Percentiles rank a stretch among this genome's conserved stretches.
Conservation (phyloP, 2,888 invertebrate genomes). For the Macrosoma leucophasiata region DNA sequence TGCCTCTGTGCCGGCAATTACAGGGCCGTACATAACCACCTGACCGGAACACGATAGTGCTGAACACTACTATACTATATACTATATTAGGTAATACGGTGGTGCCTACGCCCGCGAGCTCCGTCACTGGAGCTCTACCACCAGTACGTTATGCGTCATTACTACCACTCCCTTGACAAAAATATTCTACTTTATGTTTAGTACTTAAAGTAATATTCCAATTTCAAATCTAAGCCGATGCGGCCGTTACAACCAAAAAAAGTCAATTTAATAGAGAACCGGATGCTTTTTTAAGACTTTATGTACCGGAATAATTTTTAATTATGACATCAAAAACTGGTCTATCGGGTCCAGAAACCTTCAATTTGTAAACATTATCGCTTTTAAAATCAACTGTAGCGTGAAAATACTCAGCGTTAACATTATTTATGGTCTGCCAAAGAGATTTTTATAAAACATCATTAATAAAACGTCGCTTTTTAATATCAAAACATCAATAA, state of each 20-base stretch:
- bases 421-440: slow-evolving; percentile 56
- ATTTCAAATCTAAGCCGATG: too few relatives aligned
- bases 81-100: too few relatives aligned
- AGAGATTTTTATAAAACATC: slow-evolving; percentile 48
- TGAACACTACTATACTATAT: too few relatives aligned
- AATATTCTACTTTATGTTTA: too few relatives aligned
- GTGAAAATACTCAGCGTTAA: slow-evolving; percentile 43
- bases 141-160: too few relatives aligned
- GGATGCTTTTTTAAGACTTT: slow-evolving; percentile 30
- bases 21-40: too few relatives aligned
- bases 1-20: too few relatives aligned
- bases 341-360: slow-evolving; percentile 28
- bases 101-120: too few relatives aligned
- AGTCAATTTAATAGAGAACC: slow-evolving; percentile 9
- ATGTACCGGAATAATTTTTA: slow-evolving; percentile 42
- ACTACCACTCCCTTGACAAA: too few relatives aligned
- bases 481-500: slow-evolving; percentile 66
- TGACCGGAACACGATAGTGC: too few relatives aligned
- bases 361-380: slow-evolving; percentile 55
- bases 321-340: slow-evolving; percentile 41
- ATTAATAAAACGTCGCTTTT: slow-evolving; percentile 55
- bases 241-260: slow-evolving; percentile 9
- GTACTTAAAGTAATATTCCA: too few relatives aligned
- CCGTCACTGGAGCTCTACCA: too few relatives aligned
- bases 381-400: slow-evolving; percentile 53